Conservation (phyloP, 2,797 vertebrate species). For the Clarias fuscus region DNA sequence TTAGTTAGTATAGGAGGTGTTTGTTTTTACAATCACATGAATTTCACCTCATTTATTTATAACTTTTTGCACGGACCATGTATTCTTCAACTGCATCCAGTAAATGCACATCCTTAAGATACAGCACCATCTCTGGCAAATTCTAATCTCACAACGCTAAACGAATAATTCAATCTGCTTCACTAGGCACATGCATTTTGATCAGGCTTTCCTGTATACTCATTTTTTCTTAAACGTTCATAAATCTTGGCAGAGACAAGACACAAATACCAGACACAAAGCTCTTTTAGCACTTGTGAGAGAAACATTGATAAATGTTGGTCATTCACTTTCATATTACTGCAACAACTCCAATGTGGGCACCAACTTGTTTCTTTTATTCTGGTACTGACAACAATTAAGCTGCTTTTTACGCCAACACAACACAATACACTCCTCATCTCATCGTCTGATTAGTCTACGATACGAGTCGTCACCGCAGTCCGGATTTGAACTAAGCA, state of each 20-base stretch:
- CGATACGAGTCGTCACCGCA: background rate
- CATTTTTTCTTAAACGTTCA: background rate
- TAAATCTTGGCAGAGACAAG: background rate
- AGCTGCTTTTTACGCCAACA: background rate
- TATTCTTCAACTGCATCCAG: background rate
- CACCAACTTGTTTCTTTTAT: background rate
- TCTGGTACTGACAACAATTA: background rate
- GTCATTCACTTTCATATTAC: background rate
- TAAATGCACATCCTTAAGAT: background rate
- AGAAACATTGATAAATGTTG: background rate
- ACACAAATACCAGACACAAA: background rate
- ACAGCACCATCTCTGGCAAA: background rate
- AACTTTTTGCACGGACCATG: background rate
- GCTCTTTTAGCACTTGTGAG: background rate
- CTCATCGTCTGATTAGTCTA: background rate
- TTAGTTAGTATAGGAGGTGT: conserved; percentile 69
- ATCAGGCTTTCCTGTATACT: background rate
- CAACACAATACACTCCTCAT: background rate
- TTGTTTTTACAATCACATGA: conserved; percentile 2
- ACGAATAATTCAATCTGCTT: background rate
- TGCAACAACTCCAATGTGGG: background rate
- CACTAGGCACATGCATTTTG: background rate
- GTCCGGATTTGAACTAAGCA: background rate
- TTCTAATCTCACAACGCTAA: background rate
- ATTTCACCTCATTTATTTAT: background rate